These are phyloP conservation scores for Henricia sp. DNA, from an alignment of 53 echinoderm and acorn worm genomes.

Conservation along the genomic window DNA sequence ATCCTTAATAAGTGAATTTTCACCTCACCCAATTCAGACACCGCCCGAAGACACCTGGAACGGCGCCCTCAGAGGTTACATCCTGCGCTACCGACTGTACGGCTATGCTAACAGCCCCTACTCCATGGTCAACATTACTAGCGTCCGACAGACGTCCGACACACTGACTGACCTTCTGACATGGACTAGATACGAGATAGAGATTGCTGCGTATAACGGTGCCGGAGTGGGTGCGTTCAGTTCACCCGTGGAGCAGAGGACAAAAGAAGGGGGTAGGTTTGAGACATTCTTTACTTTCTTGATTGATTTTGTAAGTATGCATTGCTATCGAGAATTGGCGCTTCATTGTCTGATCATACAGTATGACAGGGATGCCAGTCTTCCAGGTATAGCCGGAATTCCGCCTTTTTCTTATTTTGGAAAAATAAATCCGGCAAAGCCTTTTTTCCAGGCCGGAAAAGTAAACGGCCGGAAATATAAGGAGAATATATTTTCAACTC, in stretches of 20 bases:
- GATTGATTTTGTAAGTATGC: too few species aligned
- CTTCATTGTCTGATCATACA: too few species aligned
- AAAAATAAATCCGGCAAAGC: too few species aligned
- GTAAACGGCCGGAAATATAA: too few species aligned
- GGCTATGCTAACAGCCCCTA: slow-evolving; percentile 68
- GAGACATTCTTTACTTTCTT: too few species aligned
- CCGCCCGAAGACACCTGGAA: slow-evolving; percentile 92
- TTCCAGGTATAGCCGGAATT: too few species aligned
- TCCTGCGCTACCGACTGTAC: slow-evolving; percentile 75
- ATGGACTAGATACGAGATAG: slow-evolving; percentile 87
- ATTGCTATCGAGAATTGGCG: too few species aligned
- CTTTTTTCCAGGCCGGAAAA: too few species aligned
- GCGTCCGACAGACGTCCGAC: slow-evolving; percentile 76
- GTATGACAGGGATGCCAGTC: too few species aligned
- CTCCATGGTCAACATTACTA: slow-evolving; percentile 72
- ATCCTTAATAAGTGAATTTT: not conserved
- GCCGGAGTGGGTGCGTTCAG: slow-evolving; percentile 87
- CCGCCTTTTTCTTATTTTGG: too few species aligned
- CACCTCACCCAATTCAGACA: slow-evolving; percentile 49
- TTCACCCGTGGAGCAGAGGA: slow-evolving; percentile 71
- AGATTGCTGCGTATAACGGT: slow-evolving; percentile 87
- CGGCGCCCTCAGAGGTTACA: slow-evolving; percentile 82
- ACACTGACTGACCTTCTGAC: slow-evolving; percentile 73
- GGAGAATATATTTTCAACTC: too few species aligned
- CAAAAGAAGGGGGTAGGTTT: slow-evolving; percentile 84